These are phyloP conservation scores for Ambastaia sidthimunki DNA, from an alignment of 2,797 vertebrate genomes.

Conservation along the genomic window DNA sequence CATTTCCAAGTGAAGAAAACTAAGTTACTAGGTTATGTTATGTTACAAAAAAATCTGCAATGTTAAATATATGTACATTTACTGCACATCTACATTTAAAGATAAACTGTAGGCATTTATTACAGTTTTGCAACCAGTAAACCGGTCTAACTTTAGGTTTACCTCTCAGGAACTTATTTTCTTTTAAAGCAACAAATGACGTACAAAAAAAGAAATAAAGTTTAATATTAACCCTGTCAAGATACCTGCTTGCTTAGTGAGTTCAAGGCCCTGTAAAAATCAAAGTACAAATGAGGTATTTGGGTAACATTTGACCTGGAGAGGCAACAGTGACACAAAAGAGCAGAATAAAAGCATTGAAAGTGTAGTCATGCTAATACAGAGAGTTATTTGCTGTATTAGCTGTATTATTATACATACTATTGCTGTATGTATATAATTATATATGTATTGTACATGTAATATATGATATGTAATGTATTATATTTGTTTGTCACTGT, in stretches of 20 bases:
- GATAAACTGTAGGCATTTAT: no score
- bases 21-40: background rate
- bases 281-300: background rate
- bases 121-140: background rate
- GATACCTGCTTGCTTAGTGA: background rate
- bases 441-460: background rate
- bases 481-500: background rate
- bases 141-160: background rate
- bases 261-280: background rate
- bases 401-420: no score
- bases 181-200: background rate
- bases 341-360: background rate
- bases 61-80: no score
- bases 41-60: background rate
- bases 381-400: no score
- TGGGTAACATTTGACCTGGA: background rate
- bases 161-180: background rate
- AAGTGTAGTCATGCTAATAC: no score
- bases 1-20: no score
- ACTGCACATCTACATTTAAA: background rate
- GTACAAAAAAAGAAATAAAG: background rate
- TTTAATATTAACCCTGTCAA: constrained; percentile 32
- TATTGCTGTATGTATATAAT: no score
- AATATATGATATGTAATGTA: background rate
- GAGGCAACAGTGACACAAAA: background rate